Evolutionary conservation across 2,797 vertebrate genomes (phyloP).

Genomic region (Myotis vivesi): DNA sequence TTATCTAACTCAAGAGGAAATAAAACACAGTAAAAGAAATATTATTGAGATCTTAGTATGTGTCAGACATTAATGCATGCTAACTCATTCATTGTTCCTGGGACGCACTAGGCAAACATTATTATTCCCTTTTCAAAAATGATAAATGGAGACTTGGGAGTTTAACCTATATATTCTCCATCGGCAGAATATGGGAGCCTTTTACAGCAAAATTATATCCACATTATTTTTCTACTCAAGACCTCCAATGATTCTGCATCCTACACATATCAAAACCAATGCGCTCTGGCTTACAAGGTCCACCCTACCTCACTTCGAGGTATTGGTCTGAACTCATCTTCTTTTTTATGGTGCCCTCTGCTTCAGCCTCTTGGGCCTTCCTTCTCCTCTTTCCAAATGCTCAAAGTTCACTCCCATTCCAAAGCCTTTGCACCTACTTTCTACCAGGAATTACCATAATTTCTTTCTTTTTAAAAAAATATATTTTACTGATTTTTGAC

Average conservation of each 20-base stretch:
- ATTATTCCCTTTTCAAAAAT: background rate
- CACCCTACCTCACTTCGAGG: rapidly evolving
- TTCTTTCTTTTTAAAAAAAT: background rate
- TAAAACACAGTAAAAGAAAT: background rate
- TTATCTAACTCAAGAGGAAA: background rate
- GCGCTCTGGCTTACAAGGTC: background rate
- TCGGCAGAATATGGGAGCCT: background rate
- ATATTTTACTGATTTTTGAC: too few relatives aligned
- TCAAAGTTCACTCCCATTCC: background rate
- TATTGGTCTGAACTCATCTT: background rate
- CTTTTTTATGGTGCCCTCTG: rapidly evolving
- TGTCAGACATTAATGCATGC: background rate
- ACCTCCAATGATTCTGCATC: background rate
- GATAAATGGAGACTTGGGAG: background rate
- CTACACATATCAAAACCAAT: background rate
- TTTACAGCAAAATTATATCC: background rate
- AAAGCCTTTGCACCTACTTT: background rate
- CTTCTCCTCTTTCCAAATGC: background rate
- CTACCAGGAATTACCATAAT: background rate
- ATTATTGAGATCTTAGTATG: background rate
- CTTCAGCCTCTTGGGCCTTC: rapidly evolving
- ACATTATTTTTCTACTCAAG: background rate
- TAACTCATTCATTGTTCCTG: background rate
- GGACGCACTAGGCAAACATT: background rate
- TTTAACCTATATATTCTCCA: background rate